Base-by-base conservation (phyloP, 1,140 invertebrate genomes). In the Stegodyphus mimosarum region DNA sequence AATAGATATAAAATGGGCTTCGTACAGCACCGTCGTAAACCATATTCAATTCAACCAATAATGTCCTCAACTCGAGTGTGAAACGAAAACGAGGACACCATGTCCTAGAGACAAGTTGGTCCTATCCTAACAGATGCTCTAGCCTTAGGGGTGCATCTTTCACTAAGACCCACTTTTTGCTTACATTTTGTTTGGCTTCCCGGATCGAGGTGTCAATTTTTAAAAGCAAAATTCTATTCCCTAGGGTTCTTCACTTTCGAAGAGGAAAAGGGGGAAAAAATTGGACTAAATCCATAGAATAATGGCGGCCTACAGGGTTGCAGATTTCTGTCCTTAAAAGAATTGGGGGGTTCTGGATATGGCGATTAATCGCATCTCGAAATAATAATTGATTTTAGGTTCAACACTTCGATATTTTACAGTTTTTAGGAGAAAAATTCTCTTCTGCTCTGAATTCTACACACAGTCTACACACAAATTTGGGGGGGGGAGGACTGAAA, bases 191-290 rank as follows among this genome's bases (percentile, higher is more conserved):
- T 80, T 50, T 18, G 76, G 76, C 76, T 78, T 67, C 76, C 64
- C 33, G 69, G 67, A 49, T 49, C 67, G 78, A 60, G 78, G 78
- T 71, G 67, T 71, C 78, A 71, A 80, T 72, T 80, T 78, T 80
- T 80, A 80, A 80, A 80, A 80, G 78, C 78, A 63, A 70, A 63
- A 72, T 33, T 70, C 18, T 60, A 18, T 71, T 63, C 69, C 69
- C 78, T 15, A 10, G 69, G 69, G 67, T 55, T 17, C 67, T 60
- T 76, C 48, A 60, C 66, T 60, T 78, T 78, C 17, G 15, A 13
- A 15, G 48, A 33, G 60, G 76, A 60, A 78, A 69, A 69, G 51
- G 9, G 64, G 64, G 15, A 51, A 69, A 78, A 78, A 78, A 78
- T 53, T 70, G 74, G 53, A 80, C 51, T 80, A 50, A 63, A 80